Evolutionary conservation across 2,113 vertebrate genomes (phyloP), one percentile per base, ranked within the genome.

Genomic region (Cryptotis parvus): DNA sequence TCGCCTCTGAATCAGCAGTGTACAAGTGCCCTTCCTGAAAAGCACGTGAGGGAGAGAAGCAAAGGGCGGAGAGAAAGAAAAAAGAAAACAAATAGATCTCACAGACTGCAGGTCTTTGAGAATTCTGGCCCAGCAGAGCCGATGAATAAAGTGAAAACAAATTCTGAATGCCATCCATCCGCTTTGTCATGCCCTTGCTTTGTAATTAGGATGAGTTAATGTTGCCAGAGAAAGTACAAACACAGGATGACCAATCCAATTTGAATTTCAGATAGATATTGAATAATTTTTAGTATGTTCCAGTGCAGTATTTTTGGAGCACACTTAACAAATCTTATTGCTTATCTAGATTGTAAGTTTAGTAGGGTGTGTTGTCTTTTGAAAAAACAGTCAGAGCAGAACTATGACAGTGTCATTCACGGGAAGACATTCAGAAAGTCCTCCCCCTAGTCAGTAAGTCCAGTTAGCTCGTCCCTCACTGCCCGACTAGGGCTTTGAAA

Each of bases 331-430:
- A n/a, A 49, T 39, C 8, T 33, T 26, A 55, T 16, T 33, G 9
- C 82, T 68, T 63, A 84, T 41, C 31, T 77, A 75, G 90, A 90
- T 78, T 49, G 83, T 49, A 88, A 61, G 81, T 89, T 69, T 63
- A 80, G 70, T 22, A 63, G 35, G 1, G 6, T 61, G 9, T 63
- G 52, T 18, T 61, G 10, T 49, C 14, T 49, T 49, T 49, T n/a
- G n/a, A n/a, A n/a, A n/a, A n/a, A n/a, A n/a, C n/a, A n/a, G n/a
- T n/a, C n/a, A n/a, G n/a, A n/a, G n/a, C n/a, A 49, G 14, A 49
- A 49, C 45, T 49, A 11, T 15, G 58, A 84, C 45, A 39, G 1
- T 66, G 22, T 75, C 3, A 39, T 49, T 80, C 41, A 65, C 1
- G 45, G 37, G 1, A 9, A 37, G 10, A 5, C 43, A 52, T 68